Conservation (phyloP, 1,140 invertebrate genomes). For the Psix sp. region DNA sequence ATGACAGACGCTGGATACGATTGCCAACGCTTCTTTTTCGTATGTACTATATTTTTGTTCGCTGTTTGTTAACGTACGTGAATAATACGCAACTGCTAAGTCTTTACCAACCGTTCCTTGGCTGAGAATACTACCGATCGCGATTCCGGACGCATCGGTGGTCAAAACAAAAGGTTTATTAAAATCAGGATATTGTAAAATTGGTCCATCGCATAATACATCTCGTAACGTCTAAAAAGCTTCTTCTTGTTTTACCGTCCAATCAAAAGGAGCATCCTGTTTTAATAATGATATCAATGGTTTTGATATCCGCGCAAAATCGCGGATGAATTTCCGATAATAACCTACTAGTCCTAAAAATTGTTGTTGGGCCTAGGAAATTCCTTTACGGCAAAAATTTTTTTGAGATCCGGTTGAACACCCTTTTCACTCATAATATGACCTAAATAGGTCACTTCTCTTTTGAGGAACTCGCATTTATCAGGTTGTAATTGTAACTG, state of each 20-base stretch:
- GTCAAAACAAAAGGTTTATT: background rate
- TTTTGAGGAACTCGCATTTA: slow-evolving; percentile 3
- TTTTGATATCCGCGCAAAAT: background rate
- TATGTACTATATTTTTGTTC: background rate
- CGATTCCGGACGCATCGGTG: slow-evolving; percentile 5
- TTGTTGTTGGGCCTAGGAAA: slow-evolving; percentile 4
- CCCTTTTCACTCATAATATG: slow-evolving; percentile 12
- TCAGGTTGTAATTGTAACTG: slow-evolving; percentile 2
- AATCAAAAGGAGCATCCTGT: background rate
- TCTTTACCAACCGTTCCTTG: slow-evolving; percentile 11
- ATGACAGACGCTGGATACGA: background rate
- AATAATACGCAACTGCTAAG: slow-evolving; percentile 1
- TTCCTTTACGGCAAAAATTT: background rate
- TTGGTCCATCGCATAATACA: background rate
- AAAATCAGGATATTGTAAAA: background rate
- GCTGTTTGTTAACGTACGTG: background rate
- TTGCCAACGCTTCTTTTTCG: background rate
- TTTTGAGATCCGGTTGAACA: slow-evolving; percentile 1
- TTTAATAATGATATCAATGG: background rate
- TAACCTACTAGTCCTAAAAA: background rate
- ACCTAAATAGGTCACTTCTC: slow-evolving; percentile 1
- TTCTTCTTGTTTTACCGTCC: slow-evolving; percentile 1
- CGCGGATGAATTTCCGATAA: background rate
- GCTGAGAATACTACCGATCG: slow-evolving; percentile 12
- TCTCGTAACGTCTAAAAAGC: background rate